A percentile compares a stretch with the other conserved stretches of the same genome.
Evolutionary conservation across 2,113 vertebrate genomes (phyloP).

Genomic region (Lasiurus borealis): DNA sequence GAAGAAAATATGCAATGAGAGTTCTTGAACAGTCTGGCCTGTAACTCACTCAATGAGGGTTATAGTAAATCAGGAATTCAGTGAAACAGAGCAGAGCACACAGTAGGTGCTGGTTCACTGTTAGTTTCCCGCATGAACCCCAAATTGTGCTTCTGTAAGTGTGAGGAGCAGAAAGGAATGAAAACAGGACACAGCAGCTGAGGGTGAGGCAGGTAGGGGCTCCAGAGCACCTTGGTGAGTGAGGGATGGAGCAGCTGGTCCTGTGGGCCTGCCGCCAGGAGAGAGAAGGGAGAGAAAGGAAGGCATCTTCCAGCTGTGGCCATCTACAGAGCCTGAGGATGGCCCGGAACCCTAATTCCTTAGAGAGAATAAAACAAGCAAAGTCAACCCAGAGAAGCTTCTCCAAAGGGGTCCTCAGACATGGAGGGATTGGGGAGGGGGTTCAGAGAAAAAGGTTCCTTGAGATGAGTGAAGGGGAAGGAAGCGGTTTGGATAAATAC

Average conservation of each 20-base stretch:
- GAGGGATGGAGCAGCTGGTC: not conserved
- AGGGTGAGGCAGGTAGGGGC: not conserved
- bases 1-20: not conserved
- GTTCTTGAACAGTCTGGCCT: not conserved
- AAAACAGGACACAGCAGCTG: not conserved
- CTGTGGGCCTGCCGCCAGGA: not conserved
- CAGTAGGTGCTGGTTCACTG: not conserved
- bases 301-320: not conserved
- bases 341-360: not conserved
- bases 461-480: not conserved
- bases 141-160: no score
- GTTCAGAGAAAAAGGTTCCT: not conserved
- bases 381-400: not conserved
- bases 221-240: rapidly evolving
- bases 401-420: not conserved
- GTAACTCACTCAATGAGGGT: not conserved
- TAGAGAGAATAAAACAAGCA: not conserved
- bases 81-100: not conserved
- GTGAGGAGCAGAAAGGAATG: not conserved
- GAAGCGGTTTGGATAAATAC: not conserved
- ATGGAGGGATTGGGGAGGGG: not conserved
- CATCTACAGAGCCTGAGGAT: not conserved
- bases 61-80: not conserved
- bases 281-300: not conserved
- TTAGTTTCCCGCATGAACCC: not conserved